Evolutionary conservation across 1,140 invertebrate species (phyloP), one percentile per base, ranked within the genome.

Genomic region (Spodoptera frugiperda): DNA sequence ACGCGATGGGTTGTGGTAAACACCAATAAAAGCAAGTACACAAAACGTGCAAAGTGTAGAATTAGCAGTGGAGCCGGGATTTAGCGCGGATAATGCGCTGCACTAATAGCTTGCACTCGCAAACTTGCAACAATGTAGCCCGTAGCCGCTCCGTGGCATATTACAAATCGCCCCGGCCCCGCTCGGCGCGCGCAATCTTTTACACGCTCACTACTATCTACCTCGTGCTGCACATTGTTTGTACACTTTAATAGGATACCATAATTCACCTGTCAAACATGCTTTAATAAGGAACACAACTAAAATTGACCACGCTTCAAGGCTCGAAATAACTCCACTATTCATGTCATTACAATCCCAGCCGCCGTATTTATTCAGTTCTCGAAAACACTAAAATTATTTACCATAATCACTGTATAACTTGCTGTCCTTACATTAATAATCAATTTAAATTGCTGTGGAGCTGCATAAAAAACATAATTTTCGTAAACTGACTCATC

Each of bases 211-310:
- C 71, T 15, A 44, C 44, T 73, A 73, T 73, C 71, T 73, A 73
- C 71, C 70, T 73, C 46, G 46, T 44, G 44, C 71, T 44, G 54
- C 54, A 61, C 71, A 73, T 73, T 73, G 71, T 73, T 59, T 73
- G 51, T 61, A 73, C 54, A 73, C 71, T 73, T 73, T 73, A 73
- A 61, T 73, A 49, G 71, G 54, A 59, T 61, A 73, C 71, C 71
- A 73, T 73, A 73, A 73, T 73, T 73, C 55, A 59, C 54, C 55
- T 73, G 71, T 73, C 71, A 73, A 73, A 73, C 71, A 73, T 51
- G 55, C 71, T 57, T 59, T 57, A 48, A 59, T 73, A 73, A 61
- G 46, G 71, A 73, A 73, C 71, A 49, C 71, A 61, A 51, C 55
- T 73, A 49, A 59, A 73, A 73, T 73, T 73, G 54, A 73, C 55